Conservation (phyloP, 2,888 invertebrate species). For the Seira ritae region DNA sequence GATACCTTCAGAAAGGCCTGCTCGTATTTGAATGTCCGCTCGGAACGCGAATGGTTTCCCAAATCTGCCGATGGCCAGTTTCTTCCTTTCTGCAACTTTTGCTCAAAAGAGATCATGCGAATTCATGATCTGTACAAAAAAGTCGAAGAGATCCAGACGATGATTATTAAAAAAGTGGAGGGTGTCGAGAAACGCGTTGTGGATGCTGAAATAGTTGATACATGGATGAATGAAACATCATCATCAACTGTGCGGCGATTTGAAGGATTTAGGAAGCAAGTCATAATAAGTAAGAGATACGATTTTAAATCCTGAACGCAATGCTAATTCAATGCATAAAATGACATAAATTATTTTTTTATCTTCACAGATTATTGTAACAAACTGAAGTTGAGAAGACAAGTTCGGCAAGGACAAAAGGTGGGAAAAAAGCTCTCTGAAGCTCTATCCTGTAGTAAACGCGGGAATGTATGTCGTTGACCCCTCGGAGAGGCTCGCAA, state of each 20-base stretch:
- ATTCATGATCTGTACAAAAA: constrained; percentile 46
- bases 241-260: constrained; percentile 22
- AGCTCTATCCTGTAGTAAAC: constrained; percentile 23
- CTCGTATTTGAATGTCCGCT: constrained; percentile 41
- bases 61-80: not conserved
- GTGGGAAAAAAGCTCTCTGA: constrained; percentile 27
- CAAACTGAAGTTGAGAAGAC: constrained; percentile 44
- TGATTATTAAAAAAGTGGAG: constrained; percentile 48
- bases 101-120: constrained; percentile 28
- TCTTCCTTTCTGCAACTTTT: constrained; percentile 41
- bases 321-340: too few species aligned
- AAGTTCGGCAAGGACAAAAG: constrained; percentile 37
- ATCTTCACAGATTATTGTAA: constrained; percentile 54
- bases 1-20: constrained; percentile 51
- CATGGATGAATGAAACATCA: constrained; percentile 51
- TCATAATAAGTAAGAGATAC: constrained; percentile 44
- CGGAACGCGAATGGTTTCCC: constrained; percentile 33
- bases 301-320: too few species aligned
- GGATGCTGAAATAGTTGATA: constrained; percentile 51
- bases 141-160: constrained; percentile 49
- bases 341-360: too few species aligned
- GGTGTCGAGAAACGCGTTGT: constrained; percentile 47
- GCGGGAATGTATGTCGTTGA: constrained; percentile 48
- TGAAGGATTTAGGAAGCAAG: constrained; percentile 53
- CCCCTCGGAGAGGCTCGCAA: constrained; percentile 27